Evolutionary conservation across 64 coral and sea anemone genomes (phyloP).

Genomic region (Anthopleura sola): DNA sequence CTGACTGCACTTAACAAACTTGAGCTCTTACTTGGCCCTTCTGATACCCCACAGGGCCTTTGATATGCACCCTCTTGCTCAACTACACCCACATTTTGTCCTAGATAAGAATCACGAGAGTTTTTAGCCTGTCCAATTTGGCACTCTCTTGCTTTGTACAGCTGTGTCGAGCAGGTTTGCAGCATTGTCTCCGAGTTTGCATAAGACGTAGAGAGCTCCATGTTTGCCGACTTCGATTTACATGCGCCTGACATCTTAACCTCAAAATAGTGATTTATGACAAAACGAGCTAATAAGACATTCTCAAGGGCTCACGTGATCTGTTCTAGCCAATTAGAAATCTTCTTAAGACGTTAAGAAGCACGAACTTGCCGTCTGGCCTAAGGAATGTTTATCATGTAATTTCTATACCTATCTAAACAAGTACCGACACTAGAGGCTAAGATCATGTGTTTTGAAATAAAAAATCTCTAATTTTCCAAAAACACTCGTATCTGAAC

Average conservation of each 20-base stretch:
- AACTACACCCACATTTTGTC: background rate
- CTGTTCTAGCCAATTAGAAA: background rate
- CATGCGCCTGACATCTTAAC: conserved; percentile 23
- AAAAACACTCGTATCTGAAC: background rate
- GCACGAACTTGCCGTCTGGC: background rate
- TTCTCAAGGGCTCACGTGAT: conserved; percentile 20
- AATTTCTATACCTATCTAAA: background rate
- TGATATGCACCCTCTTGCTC: background rate
- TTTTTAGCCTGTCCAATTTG: conserved; percentile 8
- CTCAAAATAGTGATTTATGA: conserved; percentile 23
- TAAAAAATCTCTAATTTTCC: background rate
- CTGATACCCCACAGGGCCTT: background rate
- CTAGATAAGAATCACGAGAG: background rate
- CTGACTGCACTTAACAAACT: conserved; percentile 7
- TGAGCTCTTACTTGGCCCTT: background rate
- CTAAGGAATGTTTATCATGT: background rate
- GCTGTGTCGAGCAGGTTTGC: background rate
- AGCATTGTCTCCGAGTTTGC: conserved; percentile 27
- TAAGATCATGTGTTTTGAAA: background rate
- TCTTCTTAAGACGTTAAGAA: background rate
- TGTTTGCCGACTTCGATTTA: conserved; percentile 22
- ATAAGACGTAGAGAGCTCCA: conserved; percentile 19
- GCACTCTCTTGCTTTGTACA: background rate
- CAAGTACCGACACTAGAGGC: no score
- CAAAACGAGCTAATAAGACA: conserved; percentile 25